Evolutionary conservation across 2,113 vertebrate genomes (phyloP), one percentile per base, ranked within the genome.

Genomic region (Stegastes partitus): DNA sequence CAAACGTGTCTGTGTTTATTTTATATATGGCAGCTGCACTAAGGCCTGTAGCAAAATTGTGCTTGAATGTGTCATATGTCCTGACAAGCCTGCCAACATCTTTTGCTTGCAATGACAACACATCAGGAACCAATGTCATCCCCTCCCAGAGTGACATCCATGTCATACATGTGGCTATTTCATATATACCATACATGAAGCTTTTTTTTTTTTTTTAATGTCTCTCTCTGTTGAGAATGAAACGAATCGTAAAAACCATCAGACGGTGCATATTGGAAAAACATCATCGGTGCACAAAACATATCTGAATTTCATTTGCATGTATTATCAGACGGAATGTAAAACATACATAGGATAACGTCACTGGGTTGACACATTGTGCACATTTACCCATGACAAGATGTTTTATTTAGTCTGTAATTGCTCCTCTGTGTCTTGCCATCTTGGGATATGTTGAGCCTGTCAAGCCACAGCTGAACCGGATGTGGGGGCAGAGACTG

Each of bases 1-100:
- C 61, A 21, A 83, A 83, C 3, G 21, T 68, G 82, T 92, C 85
- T 84, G n/a, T 89, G 81, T 86, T 87, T 72, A 70, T 81, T 83
- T 78, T 81, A 80, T 77, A 84, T 86, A 44, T 10, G 37, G 83
- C 74, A 86, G 80, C 70, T 65, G 67, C 34, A 81, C 66, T 50
- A 50, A 50, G 59, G 84, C 87, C 81, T 25, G 61, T 68, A 57
- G 86, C 55, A 66, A 85, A 79, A 83, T 56, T 72, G 31, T 37
- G 69, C 81, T 75, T 28, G n/a, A 58, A 67, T 26, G 79, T 83
- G 86, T 90, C 79, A 81, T 44, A 37, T 72, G 69, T 67, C 39
- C 77, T 77, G 83, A 89, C 79, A 83, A 63, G 74, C 70, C 67
- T 39, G 68, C 57, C 80, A 66, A 79, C 66, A 82, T 82, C 18